A percentile compares a stretch with the other conserved stretches of the same genome.
Conservation (phyloP, 2,888 invertebrate species). For the Argynnis bischoffii region DNA sequence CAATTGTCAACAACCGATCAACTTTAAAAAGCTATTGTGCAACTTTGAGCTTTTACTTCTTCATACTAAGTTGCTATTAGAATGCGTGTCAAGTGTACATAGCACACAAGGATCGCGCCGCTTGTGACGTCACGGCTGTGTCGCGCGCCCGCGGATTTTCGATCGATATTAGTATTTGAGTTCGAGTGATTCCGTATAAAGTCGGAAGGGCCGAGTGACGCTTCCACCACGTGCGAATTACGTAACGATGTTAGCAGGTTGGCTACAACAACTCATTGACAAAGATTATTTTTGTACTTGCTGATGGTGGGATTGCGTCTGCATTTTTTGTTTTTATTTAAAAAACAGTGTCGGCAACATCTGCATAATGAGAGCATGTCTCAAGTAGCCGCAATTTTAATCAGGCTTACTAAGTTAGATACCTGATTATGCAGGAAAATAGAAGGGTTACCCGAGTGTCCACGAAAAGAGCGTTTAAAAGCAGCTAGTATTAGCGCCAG, state of each 20-base stretch:
- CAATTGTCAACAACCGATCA: slow-evolving; percentile 30
- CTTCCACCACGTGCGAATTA: slow-evolving; percentile 73
- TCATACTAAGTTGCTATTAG: slow-evolving; percentile 23
- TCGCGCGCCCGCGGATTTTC: slow-evolving; percentile 65
- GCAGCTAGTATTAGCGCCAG: neutral
- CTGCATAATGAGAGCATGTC: slow-evolving; percentile 27
- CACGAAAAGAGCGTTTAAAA: slow-evolving; percentile 5
- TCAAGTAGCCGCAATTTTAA: slow-evolving; percentile 28
- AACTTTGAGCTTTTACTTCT: slow-evolving; percentile 35
- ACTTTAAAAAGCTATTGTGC: slow-evolving; percentile 26
- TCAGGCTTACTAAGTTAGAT: slow-evolving; percentile 26
- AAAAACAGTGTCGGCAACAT: slow-evolving; percentile 11
- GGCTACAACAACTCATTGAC: slow-evolving; percentile 74
- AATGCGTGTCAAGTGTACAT: slow-evolving; percentile 18
- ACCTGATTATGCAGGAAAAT: slow-evolving; percentile 26
- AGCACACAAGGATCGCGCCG: slow-evolving; percentile 36
- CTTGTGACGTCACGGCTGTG: slow-evolving; percentile 72
- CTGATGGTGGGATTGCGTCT: slow-evolving; percentile 42
- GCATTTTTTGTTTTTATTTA: neutral
- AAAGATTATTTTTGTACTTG: slow-evolving; percentile 68
- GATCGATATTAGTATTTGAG: slow-evolving; percentile 64
- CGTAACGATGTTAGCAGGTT: slow-evolving; percentile 60
- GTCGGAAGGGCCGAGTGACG: slow-evolving; percentile 60
- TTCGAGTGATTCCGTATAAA: slow-evolving; percentile 58
- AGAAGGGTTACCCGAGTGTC: slow-evolving; percentile 13